Conservation (phyloP, 2,888 invertebrate species). For the Tenthredo amoena region DNA sequence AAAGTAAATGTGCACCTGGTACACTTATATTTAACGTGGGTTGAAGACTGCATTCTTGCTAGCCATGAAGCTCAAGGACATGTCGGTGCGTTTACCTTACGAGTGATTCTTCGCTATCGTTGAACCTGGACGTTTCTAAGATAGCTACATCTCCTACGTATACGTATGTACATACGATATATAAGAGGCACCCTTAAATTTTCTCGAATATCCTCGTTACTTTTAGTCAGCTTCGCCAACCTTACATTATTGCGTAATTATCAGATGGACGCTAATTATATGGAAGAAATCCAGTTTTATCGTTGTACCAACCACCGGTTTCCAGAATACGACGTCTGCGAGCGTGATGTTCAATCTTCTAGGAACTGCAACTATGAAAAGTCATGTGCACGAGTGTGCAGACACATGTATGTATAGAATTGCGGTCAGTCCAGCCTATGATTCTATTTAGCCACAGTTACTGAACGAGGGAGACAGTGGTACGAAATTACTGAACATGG, state of each 20-base stretch:
- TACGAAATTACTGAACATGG: not conserved
- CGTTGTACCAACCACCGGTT: conserved; percentile 1
- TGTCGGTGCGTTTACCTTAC: conserved; percentile 31
- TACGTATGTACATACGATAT: not conserved
- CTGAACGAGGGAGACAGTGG: not conserved
- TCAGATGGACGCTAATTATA: not conserved
- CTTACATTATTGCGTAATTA: not conserved
- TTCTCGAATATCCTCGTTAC: not conserved
- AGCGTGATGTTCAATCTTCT: not conserved
- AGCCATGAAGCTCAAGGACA: conserved; percentile 38
- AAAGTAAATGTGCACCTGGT: not conserved
- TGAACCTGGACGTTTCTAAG: not conserved
- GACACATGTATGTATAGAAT: not conserved
- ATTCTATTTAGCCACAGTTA: not conserved
- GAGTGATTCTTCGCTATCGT: conserved; percentile 34
- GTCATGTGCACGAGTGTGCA: not conserved
- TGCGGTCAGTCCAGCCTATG: conserved; percentile 33
- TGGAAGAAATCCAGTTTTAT: not conserved
- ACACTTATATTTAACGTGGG: conserved; percentile 21
- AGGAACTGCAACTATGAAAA: not conserved
- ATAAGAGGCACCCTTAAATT: not conserved
- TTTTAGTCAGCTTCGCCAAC: not conserved
- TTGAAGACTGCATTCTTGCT: conserved; percentile 31
- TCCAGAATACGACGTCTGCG: not conserved
- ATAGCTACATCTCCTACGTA: not conserved